Evolutionary conservation across 2,113 vertebrate genomes (phyloP).

Genomic region (Hemichromis elongatus): DNA sequence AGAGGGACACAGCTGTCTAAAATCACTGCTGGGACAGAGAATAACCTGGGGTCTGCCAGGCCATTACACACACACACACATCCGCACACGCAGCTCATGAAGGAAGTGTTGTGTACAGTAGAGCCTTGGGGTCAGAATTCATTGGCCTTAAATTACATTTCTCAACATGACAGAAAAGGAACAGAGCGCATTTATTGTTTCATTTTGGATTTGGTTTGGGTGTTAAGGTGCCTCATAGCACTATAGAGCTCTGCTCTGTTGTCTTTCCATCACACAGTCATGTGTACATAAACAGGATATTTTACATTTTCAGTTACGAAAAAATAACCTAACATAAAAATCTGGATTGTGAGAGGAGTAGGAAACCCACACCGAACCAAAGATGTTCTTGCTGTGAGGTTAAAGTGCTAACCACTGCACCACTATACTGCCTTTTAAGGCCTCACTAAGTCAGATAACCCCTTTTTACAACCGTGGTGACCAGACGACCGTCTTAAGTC

Average conservation of each 20-base stretch:
- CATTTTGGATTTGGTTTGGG: constrained; percentile 61
- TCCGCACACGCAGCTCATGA: background rate
- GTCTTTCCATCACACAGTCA: constrained; percentile 1
- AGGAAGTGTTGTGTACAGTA: constrained; percentile 32
- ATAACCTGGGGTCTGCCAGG: constrained; percentile 56
- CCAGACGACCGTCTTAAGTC: background rate
- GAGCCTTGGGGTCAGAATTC: constrained; percentile 69
- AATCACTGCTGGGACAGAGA: constrained; percentile 52
- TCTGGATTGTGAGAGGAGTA: background rate
- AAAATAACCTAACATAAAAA: background rate
- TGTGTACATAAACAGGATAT: background rate
- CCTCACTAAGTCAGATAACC: background rate
- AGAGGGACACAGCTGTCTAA: constrained; percentile 64
- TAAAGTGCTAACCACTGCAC: background rate
- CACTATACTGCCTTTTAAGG: background rate
- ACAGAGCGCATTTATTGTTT: constrained; percentile 72
- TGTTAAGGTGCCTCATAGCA: constrained; percentile 60
- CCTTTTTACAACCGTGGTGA: background rate
- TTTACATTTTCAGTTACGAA: background rate
- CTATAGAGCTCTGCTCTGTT: background rate
- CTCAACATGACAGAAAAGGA: constrained; percentile 72
- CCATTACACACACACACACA: background rate
- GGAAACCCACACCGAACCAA: background rate
- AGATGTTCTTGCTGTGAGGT: background rate
- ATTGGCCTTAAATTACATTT: constrained; percentile 75